Evolutionary conservation across 2,888 invertebrate species (phyloP).

Genomic region (Agriopis leucophaearia): DNA sequence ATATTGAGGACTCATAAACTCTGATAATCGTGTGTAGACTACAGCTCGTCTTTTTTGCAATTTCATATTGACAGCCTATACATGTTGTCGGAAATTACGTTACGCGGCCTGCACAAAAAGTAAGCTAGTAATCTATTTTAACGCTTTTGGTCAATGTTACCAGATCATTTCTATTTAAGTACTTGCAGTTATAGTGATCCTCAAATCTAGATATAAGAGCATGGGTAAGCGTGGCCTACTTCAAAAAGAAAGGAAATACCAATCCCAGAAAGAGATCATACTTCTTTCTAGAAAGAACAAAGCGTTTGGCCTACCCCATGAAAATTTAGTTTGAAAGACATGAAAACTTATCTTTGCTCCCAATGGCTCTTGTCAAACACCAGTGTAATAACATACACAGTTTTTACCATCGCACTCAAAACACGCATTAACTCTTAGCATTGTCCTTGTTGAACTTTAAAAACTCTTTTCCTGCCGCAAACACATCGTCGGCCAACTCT

Average conservation of each 20-base stretch:
- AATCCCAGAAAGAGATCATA: background rate
- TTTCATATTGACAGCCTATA: constrained; percentile 1
- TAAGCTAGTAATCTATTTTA: background rate
- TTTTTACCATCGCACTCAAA: background rate
- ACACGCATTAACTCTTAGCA: constrained; percentile 13
- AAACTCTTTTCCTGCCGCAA: constrained; percentile 62
- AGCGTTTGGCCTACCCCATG: no score
- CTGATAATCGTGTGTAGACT: constrained; percentile 12
- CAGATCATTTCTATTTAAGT: background rate
- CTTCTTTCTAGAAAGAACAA: no score
- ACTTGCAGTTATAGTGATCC: no score
- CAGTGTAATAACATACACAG: background rate
- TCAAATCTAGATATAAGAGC: no score
- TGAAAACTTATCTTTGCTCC: background rate
- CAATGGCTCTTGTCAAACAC: background rate
- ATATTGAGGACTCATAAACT: constrained; percentile 21
- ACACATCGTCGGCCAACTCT: constrained; percentile 88
- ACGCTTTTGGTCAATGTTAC: background rate
- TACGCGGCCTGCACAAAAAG: background rate
- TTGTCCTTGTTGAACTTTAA: constrained; percentile 56
- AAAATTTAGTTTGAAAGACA: background rate
- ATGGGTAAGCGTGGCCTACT: no score
- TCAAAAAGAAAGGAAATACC: no score
- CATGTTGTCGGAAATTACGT: background rate
- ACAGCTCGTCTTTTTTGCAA: background rate